Conservation (phyloP, 2,797 vertebrate genomes). For the Halcyon leucocephala region DNA sequence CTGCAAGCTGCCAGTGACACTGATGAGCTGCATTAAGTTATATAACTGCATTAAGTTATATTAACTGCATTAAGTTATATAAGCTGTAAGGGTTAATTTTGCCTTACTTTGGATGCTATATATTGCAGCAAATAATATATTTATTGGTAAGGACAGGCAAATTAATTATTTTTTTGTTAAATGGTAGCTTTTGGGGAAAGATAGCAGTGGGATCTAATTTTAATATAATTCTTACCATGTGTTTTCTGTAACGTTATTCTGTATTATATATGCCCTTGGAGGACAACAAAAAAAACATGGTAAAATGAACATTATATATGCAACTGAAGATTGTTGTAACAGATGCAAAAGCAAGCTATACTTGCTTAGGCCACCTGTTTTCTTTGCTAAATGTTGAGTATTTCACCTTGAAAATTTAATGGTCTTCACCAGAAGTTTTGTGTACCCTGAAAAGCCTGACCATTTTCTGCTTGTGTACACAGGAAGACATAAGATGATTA, state of each 20-base stretch:
- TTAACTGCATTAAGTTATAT: not conserved
- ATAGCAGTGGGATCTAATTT: not conserved
- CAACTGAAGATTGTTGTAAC: not conserved
- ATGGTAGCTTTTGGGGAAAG: not conserved
- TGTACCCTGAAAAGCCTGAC: not conserved
- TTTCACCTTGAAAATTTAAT: not conserved
- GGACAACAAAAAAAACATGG: not conserved
- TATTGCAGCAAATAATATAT: not conserved
- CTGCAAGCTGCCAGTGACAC: not conserved
- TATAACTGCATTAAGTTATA: not conserved
- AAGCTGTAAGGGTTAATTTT: not conserved
- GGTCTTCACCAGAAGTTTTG: not conserved
- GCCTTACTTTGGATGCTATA: not conserved
- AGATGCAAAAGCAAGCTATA: not conserved
- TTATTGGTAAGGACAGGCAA: not conserved
- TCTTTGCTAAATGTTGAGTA: not conserved
- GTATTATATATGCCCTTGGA: not conserved
- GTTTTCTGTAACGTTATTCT: not conserved
- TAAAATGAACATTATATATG: not conserved
- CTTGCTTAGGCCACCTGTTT: not conserved
- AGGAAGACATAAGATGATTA: not conserved
- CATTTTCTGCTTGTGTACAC: not conserved
- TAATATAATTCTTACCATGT: not conserved
- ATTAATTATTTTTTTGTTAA: constrained; percentile 9
- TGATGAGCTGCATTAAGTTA: not conserved